These are phyloP conservation scores for Leptinotarsa tumamoca DNA, from an alignment of 2,888 invertebrate species.

Conservation along the genomic window DNA sequence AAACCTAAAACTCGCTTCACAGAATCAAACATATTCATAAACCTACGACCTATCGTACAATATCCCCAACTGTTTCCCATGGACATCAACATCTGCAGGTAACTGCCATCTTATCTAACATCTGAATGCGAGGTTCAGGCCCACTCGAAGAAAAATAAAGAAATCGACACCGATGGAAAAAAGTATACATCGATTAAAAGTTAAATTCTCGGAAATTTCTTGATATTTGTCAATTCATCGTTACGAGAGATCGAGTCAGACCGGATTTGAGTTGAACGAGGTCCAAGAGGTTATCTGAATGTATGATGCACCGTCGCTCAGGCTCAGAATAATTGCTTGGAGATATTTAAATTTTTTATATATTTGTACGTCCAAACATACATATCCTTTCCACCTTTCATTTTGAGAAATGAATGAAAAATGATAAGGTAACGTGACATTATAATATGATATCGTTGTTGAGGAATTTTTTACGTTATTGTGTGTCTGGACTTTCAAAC, in stretches of 20 bases:
- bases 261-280: constrained; percentile 3
- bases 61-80: constrained; percentile 3
- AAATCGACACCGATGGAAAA: constrained; percentile 24
- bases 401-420: neutral
- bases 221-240: constrained; percentile 41
- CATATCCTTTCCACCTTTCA: neutral
- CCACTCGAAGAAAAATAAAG: constrained; percentile 15
- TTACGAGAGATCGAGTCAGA: constrained; percentile 18
- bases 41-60: neutral
- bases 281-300: constrained; percentile 10
- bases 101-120: constrained; percentile 15
- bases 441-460: too few species aligned
- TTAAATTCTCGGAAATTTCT: constrained; percentile 40
- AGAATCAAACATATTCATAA: neutral
- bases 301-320: constrained; percentile 20
- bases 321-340: constrained; percentile 36
- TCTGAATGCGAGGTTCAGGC: constrained; percentile 2
- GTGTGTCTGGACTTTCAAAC: too few species aligned
- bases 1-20: too few species aligned
- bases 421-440: too few species aligned
- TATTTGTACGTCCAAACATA: constrained; percentile 33
- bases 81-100: constrained; percentile 10
- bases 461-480: too few species aligned
- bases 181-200: constrained; percentile 36
- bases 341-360: constrained; percentile 30